These are phyloP conservation scores for Cheilosia scutellata DNA, from an alignment of 2,888 invertebrate genomes.

Conservation along the genomic window DNA sequence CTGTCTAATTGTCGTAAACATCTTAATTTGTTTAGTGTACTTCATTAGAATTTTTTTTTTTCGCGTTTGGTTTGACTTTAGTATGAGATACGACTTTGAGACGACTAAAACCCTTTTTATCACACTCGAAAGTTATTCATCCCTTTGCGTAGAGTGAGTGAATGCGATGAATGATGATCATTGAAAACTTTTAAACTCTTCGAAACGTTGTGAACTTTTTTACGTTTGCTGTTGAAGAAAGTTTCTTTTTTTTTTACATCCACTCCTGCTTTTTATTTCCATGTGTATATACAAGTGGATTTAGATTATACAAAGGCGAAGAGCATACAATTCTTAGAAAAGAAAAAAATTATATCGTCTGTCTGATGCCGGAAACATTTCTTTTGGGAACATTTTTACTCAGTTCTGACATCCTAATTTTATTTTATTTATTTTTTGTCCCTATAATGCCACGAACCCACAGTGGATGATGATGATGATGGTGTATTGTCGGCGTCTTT, in stretches of 20 bases:
- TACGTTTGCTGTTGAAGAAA: slow-evolving; percentile 16
- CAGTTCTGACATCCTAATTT: slow-evolving; percentile 50
- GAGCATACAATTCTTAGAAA: not conserved
- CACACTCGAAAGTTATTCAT: not conserved
- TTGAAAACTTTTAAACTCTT: slow-evolving; percentile 55
- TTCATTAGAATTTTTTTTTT: slow-evolving; percentile 39
- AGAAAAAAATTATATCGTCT: not conserved
- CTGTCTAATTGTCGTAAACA: slow-evolving; percentile 64
- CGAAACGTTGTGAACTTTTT: slow-evolving; percentile 41
- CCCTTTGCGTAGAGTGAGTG: slow-evolving; percentile 6
- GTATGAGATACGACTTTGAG: slow-evolving; percentile 16
- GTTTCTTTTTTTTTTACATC: slow-evolving; percentile 22
- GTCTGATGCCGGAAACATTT: slow-evolving; percentile 49
- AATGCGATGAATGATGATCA: slow-evolving; percentile 36
- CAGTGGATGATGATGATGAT: slow-evolving; percentile 19
- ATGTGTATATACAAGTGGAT: slow-evolving; percentile 27
- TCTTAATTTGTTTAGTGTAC: slow-evolving; percentile 69
- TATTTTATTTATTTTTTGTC: slow-evolving; percentile 20
- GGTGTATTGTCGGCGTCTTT: slow-evolving; percentile 23
- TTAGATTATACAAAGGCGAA: slow-evolving; percentile 11
- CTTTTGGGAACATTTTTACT: slow-evolving; percentile 32
- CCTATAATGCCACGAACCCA: slow-evolving; percentile 25
- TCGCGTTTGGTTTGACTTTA: slow-evolving; percentile 19
- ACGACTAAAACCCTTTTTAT: slow-evolving; percentile 29
- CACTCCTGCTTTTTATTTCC: slow-evolving; percentile 14